Evolutionary conservation across 1,140 invertebrate genomes (phyloP).

Genomic region (Heliconius congener): DNA sequence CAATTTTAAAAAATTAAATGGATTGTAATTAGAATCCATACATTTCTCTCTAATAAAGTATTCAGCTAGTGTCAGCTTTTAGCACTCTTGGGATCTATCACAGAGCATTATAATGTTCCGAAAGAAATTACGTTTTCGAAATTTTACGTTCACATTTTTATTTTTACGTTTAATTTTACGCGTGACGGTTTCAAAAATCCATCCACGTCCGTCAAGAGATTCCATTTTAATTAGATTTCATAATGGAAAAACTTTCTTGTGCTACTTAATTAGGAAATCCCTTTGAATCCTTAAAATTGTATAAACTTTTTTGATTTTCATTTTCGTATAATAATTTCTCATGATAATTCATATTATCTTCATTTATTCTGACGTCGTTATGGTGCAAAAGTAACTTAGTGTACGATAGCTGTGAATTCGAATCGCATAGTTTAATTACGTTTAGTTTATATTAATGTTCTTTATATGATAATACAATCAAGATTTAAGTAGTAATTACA

Average conservation of each 20-base stretch:
- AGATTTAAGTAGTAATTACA: no score
- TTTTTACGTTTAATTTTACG: background rate
- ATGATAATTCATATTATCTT: background rate
- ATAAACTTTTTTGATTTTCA: background rate
- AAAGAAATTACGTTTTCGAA: background rate
- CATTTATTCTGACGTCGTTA: background rate
- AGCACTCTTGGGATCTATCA: background rate
- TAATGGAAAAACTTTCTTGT: constrained; percentile 7
- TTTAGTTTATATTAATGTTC: no score
- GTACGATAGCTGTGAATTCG: background rate
- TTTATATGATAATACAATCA: no score
- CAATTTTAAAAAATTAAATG: no score
- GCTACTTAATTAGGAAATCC: constrained; percentile 15
- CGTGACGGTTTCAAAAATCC: background rate
- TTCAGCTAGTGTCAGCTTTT: background rate
- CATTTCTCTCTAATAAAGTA: background rate
- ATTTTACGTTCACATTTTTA: background rate
- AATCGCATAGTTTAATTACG: no score
- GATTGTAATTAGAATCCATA: background rate
- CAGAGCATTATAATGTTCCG: background rate
- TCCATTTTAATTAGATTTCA: background rate
- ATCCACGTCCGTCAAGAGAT: constrained; percentile 3
- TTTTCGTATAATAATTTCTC: background rate
- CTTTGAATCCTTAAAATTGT: constrained; percentile 14
- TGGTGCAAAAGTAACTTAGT: background rate